Conservation (phyloP, 35 echinoderm and acorn worm genomes). For the Ophiothrix spiculata region DNA sequence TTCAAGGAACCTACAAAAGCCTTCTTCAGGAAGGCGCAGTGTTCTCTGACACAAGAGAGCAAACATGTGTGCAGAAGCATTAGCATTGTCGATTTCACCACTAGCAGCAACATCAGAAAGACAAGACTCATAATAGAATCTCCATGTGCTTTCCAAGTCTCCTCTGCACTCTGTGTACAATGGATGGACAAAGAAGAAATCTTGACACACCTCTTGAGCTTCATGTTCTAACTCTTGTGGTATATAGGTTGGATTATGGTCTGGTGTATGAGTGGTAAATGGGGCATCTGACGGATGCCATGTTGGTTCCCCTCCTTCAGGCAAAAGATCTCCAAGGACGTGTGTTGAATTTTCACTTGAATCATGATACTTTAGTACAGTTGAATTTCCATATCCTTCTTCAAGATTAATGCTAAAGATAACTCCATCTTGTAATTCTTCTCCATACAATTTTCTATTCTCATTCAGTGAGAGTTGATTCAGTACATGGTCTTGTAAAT, state of each 20-base stretch:
- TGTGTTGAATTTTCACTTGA: neutral
- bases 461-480: neutral
- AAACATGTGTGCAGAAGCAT: constrained; percentile 66
- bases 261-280: constrained; percentile 7
- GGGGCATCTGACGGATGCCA: constrained; percentile 67
- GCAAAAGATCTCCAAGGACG: constrained; percentile 13
- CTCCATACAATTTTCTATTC: neutral
- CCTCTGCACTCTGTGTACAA: constrained; percentile 38
- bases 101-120: constrained; percentile 52
- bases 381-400: constrained; percentile 43
- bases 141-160: constrained; percentile 30
- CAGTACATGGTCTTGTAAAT: constrained; percentile 5
- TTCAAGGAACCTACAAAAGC: constrained; percentile 54
- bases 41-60: constrained; percentile 47
- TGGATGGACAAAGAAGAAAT: constrained; percentile 34
- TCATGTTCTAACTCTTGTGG: constrained; percentile 15
- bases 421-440: constrained; percentile 18
- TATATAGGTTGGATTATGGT: constrained; percentile 27
- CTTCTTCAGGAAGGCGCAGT: constrained; percentile 21
- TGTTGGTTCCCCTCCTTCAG: constrained; percentile 5
- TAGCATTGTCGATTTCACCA: constrained; percentile 25
- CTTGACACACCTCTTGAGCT: constrained; percentile 12
- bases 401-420: constrained; percentile 41
- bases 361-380: neutral
- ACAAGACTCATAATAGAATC: constrained; percentile 64